Percentiles rank a stretch among this genome's conserved stretches.
These are phyloP conservation scores for Scaptomyza cyrtandrae DNA, from an alignment of 2,888 invertebrate genomes.

Conservation along the genomic window DNA sequence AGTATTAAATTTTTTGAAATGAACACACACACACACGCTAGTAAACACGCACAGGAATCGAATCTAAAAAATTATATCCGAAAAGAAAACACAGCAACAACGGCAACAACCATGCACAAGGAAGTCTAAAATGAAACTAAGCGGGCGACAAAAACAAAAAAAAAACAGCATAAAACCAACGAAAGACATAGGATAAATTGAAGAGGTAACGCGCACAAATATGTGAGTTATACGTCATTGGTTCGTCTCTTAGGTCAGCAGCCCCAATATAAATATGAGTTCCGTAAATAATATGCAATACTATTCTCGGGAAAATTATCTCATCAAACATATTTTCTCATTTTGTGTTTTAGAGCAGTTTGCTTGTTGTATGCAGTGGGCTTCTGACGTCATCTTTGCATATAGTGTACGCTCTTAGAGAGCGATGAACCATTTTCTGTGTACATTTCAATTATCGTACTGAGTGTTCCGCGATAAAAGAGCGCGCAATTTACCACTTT, in stretches of 20 bases:
- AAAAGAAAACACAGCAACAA: constrained; percentile 47
- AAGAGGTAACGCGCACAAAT: constrained; percentile 29
- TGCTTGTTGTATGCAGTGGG: neutral
- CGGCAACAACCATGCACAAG: constrained; percentile 57
- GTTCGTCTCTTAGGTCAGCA: neutral
- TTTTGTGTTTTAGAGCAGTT: neutral
- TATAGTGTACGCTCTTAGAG: constrained; percentile 14
- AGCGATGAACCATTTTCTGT: constrained; percentile 5
- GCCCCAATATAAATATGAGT: neutral
- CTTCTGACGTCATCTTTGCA: constrained; percentile 24
- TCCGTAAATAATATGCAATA: too few relatives aligned
- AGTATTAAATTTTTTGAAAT: constrained; percentile 37
- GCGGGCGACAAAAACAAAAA: constrained; percentile 55
- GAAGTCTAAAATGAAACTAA: constrained; percentile 60
- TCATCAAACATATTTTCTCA: neutral
- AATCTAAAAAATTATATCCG: constrained; percentile 60
- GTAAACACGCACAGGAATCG: constrained; percentile 40
- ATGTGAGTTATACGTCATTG: neutral
- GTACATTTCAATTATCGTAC: constrained; percentile 5
- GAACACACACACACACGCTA: constrained; percentile 14
- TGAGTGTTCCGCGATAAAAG: constrained; percentile 9
- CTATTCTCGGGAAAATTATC: neutral
- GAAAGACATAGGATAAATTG: constrained; percentile 25
- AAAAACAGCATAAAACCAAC: constrained; percentile 35
- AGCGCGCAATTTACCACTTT: neutral